phyloP scores from a whole-genome alignment of 1,140 invertebrate species.

The Drosophila cardini region DNA sequence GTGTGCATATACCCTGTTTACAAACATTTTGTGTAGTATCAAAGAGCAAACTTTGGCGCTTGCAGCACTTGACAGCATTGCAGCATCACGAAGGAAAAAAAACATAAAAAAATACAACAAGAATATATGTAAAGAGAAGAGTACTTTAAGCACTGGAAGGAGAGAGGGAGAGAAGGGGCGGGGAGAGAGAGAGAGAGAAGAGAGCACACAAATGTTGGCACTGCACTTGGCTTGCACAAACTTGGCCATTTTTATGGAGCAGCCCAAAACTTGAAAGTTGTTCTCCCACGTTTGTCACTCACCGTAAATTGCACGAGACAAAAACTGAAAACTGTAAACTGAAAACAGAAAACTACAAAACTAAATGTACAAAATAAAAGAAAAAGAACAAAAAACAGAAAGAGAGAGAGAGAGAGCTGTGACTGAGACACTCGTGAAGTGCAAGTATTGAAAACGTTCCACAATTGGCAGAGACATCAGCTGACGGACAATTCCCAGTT shows the following conservation, averaged over 20 bases:
- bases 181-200: neutral
- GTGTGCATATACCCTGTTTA: constrained; percentile 6
- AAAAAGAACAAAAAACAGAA: no score
- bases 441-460: constrained; percentile 19
- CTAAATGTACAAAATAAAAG: no score
- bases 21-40: neutral
- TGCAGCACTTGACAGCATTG: constrained; percentile 31
- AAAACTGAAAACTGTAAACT: constrained; percentile 24
- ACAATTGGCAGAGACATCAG: constrained; percentile 54
- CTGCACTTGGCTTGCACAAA: constrained; percentile 51
- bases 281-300: constrained; percentile 42
- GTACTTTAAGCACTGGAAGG: constrained; percentile 28
- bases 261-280: constrained; percentile 68
- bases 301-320: constrained; percentile 20
- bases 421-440: constrained; percentile 14
- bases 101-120: constrained; percentile 11
- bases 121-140: neutral
- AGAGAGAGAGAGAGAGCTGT: no score
- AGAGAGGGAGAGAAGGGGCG: constrained; percentile 42
- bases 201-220: constrained; percentile 43
- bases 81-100: constrained; percentile 25
- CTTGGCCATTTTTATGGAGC: constrained; percentile 64
- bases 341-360: neutral
- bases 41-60: constrained; percentile 18
- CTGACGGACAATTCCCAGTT: constrained; percentile 26